Conservation (phyloP, 2,113 vertebrate genomes). For the Syngnathus floridae region DNA sequence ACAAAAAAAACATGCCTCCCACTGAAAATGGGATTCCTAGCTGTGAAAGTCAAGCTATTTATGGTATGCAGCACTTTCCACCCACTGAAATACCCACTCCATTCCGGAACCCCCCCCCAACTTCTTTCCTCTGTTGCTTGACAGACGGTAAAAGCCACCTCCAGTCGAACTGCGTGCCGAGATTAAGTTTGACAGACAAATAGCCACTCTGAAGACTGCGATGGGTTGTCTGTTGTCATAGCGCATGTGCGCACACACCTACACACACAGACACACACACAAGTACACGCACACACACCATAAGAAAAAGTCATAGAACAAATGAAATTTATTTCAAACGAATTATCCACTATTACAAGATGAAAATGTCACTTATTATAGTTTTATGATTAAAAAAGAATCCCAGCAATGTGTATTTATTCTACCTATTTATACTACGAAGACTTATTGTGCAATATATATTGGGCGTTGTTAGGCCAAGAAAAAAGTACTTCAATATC, state of each 20-base stretch:
- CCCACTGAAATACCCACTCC: conserved; percentile 41
- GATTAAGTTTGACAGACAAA: conserved; percentile 62
- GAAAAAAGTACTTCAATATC: too few relatives aligned
- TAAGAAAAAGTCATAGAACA: background rate
- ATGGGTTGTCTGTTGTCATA: conserved; percentile 54
- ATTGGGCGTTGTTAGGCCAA: too few relatives aligned
- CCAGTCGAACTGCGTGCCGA: conserved; percentile 37
- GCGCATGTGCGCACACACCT: conserved; percentile 24
- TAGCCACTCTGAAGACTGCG: conserved; percentile 46
- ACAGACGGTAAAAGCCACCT: conserved; percentile 54
- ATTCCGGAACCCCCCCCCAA: conserved; percentile 2
- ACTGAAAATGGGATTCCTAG: conserved; percentile 57
- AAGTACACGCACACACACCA: background rate
- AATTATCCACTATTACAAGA: too few relatives aligned
- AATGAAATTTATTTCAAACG: too few relatives aligned
- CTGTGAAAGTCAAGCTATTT: conserved; percentile 60
- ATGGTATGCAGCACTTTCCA: conserved; percentile 54
- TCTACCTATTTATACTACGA: background rate
- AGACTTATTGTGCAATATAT: too few relatives aligned
- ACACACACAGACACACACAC: conserved; percentile 6
- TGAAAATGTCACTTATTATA: background rate
- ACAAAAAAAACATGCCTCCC: conserved; percentile 42
- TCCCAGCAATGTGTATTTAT: background rate
- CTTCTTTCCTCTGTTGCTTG: conserved; percentile 20
- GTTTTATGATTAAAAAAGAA: background rate